Evolutionary conservation across 2,888 invertebrate genomes (phyloP), one percentile per base, ranked within the genome.

Genomic region (Rhingia campestris): DNA sequence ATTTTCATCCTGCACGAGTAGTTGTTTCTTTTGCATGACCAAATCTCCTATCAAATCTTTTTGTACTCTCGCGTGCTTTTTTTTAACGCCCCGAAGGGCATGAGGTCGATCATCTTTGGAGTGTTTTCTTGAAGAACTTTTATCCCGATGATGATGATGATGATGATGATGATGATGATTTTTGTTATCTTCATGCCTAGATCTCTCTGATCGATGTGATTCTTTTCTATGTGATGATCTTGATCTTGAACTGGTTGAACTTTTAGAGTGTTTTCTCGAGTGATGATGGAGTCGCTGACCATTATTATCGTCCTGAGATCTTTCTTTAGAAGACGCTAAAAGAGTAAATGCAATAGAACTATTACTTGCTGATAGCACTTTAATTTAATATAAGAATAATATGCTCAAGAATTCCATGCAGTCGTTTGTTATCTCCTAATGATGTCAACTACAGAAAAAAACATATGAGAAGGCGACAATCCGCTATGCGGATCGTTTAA

Each of bases 261-360:
- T 51, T 59, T 64, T 51, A 6, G 10, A 33, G 4, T 59, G 51
- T 54, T 76, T 56, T 4, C 54, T 49, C 12, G 54, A 30, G 51
- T 37, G 4, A n/a, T 12, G 37, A 10, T 33, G 35, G 22, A 2
- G 22, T 4, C 9, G 22, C 22, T 22, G 22, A 22, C 1, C 22
- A 22, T 22, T 22, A 2, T 22, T 22, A 22, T 22, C 22, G 22
- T 22, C 22, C 22, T 22, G 22, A 22, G 22, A 22, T 22, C 1
- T 22, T 22, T 22, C 22, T 2, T 22, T 22, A 2, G 22, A 22
- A 22, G 22, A 22, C 2, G 22, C 22, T 22, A 22, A 22, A 22
- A 22, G 22, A 22, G 22, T 22, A 22, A 22, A 22, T n/a, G 2
- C 2, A 22, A 2, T 22, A 22, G 22, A 22, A 22, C 1, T 1